Evolutionary conservation across 2,797 vertebrate genomes (phyloP).

Genomic region (Serranus cabrilla): DNA sequence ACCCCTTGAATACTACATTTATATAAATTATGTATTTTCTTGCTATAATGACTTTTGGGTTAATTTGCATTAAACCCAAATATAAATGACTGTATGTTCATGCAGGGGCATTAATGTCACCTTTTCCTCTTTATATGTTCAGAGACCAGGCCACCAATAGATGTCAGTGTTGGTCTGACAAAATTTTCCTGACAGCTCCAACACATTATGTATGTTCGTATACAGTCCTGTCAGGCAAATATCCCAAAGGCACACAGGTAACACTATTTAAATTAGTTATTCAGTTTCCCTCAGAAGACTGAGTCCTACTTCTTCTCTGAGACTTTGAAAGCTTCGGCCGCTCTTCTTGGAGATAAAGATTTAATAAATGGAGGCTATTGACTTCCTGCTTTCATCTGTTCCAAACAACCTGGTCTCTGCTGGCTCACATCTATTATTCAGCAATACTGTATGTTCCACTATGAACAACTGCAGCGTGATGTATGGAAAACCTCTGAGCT

Average conservation of each 20-base stretch:
- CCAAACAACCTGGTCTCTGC: constrained; percentile 1
- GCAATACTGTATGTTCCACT: constrained; percentile 6
- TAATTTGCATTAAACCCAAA: neutral
- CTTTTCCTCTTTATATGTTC: neutral
- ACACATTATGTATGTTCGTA: neutral
- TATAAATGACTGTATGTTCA: neutral
- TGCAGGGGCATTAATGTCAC: neutral
- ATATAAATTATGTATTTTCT: neutral
- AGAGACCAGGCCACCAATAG: constrained; percentile 73
- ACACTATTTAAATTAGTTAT: constrained; percentile 15
- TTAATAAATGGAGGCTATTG: constrained; percentile 27
- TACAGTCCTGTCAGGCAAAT: neutral
- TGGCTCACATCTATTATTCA: constrained; percentile 53
- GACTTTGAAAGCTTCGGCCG: neutral
- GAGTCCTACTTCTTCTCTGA: neutral
- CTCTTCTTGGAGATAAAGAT: constrained; percentile 20
- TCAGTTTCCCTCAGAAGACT: neutral
- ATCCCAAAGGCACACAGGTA: neutral
- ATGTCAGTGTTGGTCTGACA: constrained; percentile 82
- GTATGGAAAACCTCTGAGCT: constrained; percentile 18
- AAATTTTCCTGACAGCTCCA: constrained; percentile 10
- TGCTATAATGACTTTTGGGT: neutral
- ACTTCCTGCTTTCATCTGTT: constrained; percentile 16
- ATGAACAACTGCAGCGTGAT: constrained; percentile 15
- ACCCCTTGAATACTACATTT: neutral